Evolutionary conservation across 30 jellyfish, hydroid and myxozoan genomes (phyloP), one percentile per base, ranked within the genome.

Genomic region (Pelagia noctiluca): DNA sequence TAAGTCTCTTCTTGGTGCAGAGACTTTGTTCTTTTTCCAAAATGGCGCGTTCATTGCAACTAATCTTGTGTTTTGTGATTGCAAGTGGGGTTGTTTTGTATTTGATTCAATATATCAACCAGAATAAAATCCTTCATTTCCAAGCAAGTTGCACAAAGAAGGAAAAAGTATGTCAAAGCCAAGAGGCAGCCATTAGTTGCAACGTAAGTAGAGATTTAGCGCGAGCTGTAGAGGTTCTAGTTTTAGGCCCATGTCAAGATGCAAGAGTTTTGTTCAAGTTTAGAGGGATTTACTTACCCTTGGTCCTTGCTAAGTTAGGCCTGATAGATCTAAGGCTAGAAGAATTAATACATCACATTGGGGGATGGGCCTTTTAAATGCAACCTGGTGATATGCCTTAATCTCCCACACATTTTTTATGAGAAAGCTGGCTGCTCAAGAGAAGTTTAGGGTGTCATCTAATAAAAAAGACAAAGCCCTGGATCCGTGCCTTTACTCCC

Each of bases 41-140:
- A 30, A 52, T 52, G 68, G 68, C 68, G 68, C 68, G 68, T 19
- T 52, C 68, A 19, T 2, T 52, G 68, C 68, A 52, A 30, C 26
- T 52, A 30, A 19, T 52, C 2, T 19, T 52, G 2, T 52, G 68
- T 52, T 5, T 52, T 52, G 26, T 52, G 12, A 52, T 52, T 52
- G 28, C 4, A 3, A 2, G 30, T 52, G 68, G 28, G 2, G 68
- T 52, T 52, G 4, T 52, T 52, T 19, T 52, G 30, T 52, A 52
- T 52, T 5, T 52, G 2, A 52, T 52, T 4, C 68, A 52, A 19
- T 52, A 52, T 52, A 10, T 52, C 16, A 52, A 52, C 68, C 28
- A 52, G 21, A 52, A 8, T 3, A 52, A 52, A 30, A 4, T 30
- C 7, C 7, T 52, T 3, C 28, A 30, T 3, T 52, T 10, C 21